Evolutionary conservation across 2,888 invertebrate species (phyloP).

Genomic region (Dicycla oo): DNA sequence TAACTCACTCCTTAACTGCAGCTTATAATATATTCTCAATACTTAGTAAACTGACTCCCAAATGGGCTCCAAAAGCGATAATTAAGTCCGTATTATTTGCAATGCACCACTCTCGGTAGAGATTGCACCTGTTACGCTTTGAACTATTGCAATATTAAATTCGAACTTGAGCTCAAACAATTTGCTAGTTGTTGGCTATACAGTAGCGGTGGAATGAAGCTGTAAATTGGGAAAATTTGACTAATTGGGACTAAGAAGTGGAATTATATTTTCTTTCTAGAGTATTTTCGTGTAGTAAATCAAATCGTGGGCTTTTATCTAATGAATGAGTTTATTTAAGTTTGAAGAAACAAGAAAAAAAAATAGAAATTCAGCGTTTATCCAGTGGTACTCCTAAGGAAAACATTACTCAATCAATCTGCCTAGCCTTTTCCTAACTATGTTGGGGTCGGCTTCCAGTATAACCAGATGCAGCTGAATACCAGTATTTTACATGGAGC

Average conservation of each 20-base stretch:
- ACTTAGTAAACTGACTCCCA: slow-evolving; percentile 32
- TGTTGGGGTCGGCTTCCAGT: too few relatives aligned
- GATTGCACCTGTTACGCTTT: slow-evolving; percentile 54
- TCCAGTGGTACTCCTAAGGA: too few relatives aligned
- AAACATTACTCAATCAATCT: too few relatives aligned
- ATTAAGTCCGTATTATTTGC: slow-evolving; percentile 52
- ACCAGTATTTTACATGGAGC: too few relatives aligned
- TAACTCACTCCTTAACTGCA: background rate
- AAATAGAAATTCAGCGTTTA: background rate
- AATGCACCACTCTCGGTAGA: slow-evolving; percentile 21
- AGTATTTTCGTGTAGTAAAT: background rate
- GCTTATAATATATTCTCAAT: slow-evolving; percentile 35
- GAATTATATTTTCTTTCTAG: background rate
- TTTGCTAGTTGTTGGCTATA: slow-evolving; percentile 30
- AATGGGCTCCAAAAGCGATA: slow-evolving; percentile 32
- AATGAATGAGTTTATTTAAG: background rate
- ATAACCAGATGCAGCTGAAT: too few relatives aligned
- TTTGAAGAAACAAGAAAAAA: background rate
- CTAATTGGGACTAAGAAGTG: slow-evolving; percentile 10
- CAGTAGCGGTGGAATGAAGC: slow-evolving; percentile 8
- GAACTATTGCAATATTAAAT: slow-evolving; percentile 51
- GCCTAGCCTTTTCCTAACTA: too few relatives aligned
- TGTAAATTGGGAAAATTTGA: slow-evolving; percentile 29
- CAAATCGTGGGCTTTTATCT: background rate
- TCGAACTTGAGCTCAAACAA: slow-evolving; percentile 30